Base-by-base conservation (phyloP, 92 coral and sea anemone species). In the Umimayanthus kanabou region DNA sequence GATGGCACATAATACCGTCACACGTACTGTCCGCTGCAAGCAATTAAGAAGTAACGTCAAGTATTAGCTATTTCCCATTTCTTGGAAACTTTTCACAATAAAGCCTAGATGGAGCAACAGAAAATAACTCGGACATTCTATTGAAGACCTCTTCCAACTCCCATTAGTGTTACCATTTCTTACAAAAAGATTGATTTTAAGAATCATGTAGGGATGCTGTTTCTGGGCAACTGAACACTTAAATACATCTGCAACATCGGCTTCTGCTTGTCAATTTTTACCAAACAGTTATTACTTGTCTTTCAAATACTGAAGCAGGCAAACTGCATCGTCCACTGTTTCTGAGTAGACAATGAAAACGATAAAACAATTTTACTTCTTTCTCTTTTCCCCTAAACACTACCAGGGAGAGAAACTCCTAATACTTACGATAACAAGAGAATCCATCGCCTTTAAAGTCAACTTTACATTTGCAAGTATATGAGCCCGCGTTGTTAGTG, bases 11-110 rank as follows among this genome's bases (percentile, higher is more conserved):
- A 23, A 95, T 86, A 0, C 98, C 98, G 23, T 78, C 90, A 42
- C 98, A 95, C 8, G 98, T 91, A 7, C 94, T 96, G 80, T 93
- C 98, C 55, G 94, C 98, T 95, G 79, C 16, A 81, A 57, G 39
- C 25, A 55, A 28, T 6, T 9, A 43, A 61, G 26, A 61, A 61
- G 26, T 5, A 61, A 20, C 1, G 49, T 47, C 37, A 77, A 43
- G 7, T n/a, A 8, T 2, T 22, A 7, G 18, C 2, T 73, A 4
- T 47, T 47, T 53, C 20, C 58, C 3, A 18, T 53, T 53, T 53
- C 4, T 13, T 53, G 50, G 50, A 9, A 47, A 47, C 50, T 8
- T 47, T 1, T 1, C 50, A 47, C 9, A 47, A 7, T 47, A 57
- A 14, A 57, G 11, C 65, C 23, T 57, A 22, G 65, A 57, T 57